Conservation (phyloP, 2,888 invertebrate genomes). For the Cosmorhoe ocellata region DNA sequence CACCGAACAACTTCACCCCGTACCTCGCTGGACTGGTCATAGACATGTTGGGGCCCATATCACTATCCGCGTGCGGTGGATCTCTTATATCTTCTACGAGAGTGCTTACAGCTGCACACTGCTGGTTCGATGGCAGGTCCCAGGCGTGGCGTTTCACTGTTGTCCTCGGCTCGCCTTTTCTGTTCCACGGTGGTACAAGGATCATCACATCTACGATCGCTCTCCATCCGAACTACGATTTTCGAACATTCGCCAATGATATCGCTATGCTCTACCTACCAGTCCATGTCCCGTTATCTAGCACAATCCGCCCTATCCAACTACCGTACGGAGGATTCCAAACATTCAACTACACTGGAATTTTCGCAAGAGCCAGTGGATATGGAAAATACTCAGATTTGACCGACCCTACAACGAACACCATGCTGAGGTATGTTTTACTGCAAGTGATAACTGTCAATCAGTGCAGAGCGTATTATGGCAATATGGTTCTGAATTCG, state of each 20-base stretch:
- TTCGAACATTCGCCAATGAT: slow-evolving; percentile 60
- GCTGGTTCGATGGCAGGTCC: slow-evolving; percentile 61
- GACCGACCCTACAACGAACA: slow-evolving; percentile 50
- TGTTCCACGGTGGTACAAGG: slow-evolving; percentile 63
- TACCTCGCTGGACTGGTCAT: slow-evolving; percentile 64
- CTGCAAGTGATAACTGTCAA: slow-evolving; percentile 52
- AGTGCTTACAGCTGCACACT: slow-evolving; percentile 67
- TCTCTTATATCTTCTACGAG: slow-evolving; percentile 53
- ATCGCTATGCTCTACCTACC: slow-evolving; percentile 61
- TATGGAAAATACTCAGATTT: slow-evolving; percentile 64
- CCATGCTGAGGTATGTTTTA: slow-evolving; percentile 56
- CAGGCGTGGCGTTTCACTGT: slow-evolving; percentile 60
- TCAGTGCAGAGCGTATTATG: slow-evolving; percentile 51
- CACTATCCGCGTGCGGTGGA: slow-evolving; percentile 63
- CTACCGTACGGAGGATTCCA: slow-evolving; percentile 48
- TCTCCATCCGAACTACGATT: slow-evolving; percentile 53
- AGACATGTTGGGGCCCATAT: slow-evolving; percentile 48
- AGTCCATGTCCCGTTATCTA: slow-evolving; percentile 42
- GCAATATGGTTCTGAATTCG: slow-evolving; percentile 47
- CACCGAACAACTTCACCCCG: slow-evolving; percentile 56
- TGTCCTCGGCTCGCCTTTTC: slow-evolving; percentile 58
- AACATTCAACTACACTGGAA: slow-evolving; percentile 45
- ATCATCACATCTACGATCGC: slow-evolving; percentile 44
- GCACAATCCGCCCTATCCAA: slow-evolving; percentile 49
- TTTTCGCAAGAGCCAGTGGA: slow-evolving; percentile 55